A percentile compares a stretch with the other conserved stretches of the same genome.
Evolutionary conservation across 2,113 vertebrate species (phyloP).

Genomic region (Zapornia atra): DNA sequence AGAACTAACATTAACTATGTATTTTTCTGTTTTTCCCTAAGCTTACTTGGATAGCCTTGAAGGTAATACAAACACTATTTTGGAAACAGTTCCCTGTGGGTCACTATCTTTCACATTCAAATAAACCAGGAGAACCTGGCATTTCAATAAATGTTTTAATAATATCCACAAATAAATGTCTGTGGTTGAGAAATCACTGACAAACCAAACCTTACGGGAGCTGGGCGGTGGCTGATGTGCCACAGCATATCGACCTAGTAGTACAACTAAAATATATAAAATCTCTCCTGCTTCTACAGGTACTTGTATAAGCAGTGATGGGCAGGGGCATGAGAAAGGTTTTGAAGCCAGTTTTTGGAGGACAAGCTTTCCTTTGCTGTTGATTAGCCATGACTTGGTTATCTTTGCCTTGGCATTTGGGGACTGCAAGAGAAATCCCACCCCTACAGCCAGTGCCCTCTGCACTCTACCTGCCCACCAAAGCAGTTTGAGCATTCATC

Average conservation of each 20-base stretch:
- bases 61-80: slow-evolving; percentile 86
- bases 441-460: background rate
- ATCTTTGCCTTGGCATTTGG: background rate
- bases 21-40: slow-evolving; percentile 87
- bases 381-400: background rate
- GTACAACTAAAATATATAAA: background rate
- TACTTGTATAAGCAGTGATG: background rate
- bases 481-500: background rate
- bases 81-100: slow-evolving; percentile 57
- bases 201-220: background rate
- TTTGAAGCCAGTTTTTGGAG: background rate
- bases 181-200: background rate
- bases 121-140: background rate
- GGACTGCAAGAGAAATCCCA: background rate
- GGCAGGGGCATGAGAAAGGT: background rate
- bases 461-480: background rate
- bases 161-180: background rate
- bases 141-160: background rate
- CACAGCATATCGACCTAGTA: background rate
- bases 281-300: background rate
- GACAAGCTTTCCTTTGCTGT: background rate
- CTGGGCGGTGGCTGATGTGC: background rate
- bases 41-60: slow-evolving; percentile 99
- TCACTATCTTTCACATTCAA: slow-evolving; percentile 42
- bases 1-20: slow-evolving; percentile 77